A percentile compares a stretch with the other conserved stretches of the same genome.
phyloP scores from a whole-genome alignment of 2,113 vertebrate genomes.

The Antennarius striatus region DNA sequence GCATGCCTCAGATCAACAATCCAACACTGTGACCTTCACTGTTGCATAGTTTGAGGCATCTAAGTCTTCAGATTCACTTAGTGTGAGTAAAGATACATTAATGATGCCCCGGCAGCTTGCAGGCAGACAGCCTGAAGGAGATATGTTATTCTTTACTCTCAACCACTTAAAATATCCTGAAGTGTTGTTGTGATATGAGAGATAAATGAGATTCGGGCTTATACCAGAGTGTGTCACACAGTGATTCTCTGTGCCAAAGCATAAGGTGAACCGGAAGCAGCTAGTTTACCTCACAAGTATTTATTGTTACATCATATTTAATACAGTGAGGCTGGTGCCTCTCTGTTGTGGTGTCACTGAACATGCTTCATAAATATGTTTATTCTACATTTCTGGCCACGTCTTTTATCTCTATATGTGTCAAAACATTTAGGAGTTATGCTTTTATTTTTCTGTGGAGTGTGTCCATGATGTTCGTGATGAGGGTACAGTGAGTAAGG shows the following conservation, averaged over 20 bases:
- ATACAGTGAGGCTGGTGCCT: too few relatives aligned
- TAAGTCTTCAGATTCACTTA: constrained; percentile 9
- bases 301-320: too few relatives aligned
- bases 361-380: not conserved
- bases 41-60: not conserved
- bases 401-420: not conserved
- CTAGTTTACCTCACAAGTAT: too few relatives aligned
- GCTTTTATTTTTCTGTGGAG: constrained; percentile 45
- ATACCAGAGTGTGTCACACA: constrained; percentile 40
- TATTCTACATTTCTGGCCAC: not conserved
- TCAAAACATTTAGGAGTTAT: constrained; percentile 2
- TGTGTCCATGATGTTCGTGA: constrained; percentile 22
- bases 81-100: constrained; percentile 11
- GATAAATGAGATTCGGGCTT: constrained; percentile 58
- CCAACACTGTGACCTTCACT: constrained; percentile 16
- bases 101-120: not conserved
- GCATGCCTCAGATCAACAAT: constrained; percentile 7
- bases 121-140: not conserved
- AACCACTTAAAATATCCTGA: constrained; percentile 42
- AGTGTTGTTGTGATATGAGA: constrained; percentile 67
- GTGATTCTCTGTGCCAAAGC: too few relatives aligned
- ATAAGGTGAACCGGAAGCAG: too few relatives aligned
- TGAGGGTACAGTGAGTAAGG: constrained; percentile 55
- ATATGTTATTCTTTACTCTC: constrained; percentile 13
- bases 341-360: not conserved